Conservation (phyloP, 2,797 vertebrate genomes). For the Sebastes taczanowskii region DNA sequence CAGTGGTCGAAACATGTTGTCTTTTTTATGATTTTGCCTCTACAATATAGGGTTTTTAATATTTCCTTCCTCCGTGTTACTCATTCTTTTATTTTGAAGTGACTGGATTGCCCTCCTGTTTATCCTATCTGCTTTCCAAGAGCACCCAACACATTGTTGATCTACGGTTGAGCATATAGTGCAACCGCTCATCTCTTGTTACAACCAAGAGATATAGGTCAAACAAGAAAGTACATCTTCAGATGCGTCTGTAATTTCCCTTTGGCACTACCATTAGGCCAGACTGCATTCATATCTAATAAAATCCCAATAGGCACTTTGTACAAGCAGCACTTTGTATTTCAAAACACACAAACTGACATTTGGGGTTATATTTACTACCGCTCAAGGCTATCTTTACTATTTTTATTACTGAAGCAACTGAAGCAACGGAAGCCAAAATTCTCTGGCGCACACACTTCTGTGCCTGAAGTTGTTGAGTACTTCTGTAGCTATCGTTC, state of each 20-base stretch:
- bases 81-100: background rate
- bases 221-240: background rate
- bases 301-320: background rate
- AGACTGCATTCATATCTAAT: background rate
- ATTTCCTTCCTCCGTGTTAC: background rate
- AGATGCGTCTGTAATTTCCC: background rate
- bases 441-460: conserved; percentile 5
- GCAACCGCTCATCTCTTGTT: background rate
- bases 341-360: background rate
- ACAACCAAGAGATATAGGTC: background rate
- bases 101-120: background rate
- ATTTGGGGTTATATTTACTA: background rate
- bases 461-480: background rate
- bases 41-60: background rate
- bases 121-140: background rate
- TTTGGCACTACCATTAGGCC: background rate
- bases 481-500: background rate
- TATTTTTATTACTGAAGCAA: conserved; percentile 15
- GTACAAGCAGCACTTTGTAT: background rate
- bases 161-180: background rate
- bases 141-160: background rate
- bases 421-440: conserved; percentile 6
- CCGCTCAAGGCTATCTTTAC: background rate
- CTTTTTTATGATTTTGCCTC: background rate
- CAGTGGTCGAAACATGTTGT: background rate